Evolutionary conservation across 2,113 vertebrate genomes (phyloP), one percentile per base, ranked within the genome.

Genomic region (Glaucomys volans): DNA sequence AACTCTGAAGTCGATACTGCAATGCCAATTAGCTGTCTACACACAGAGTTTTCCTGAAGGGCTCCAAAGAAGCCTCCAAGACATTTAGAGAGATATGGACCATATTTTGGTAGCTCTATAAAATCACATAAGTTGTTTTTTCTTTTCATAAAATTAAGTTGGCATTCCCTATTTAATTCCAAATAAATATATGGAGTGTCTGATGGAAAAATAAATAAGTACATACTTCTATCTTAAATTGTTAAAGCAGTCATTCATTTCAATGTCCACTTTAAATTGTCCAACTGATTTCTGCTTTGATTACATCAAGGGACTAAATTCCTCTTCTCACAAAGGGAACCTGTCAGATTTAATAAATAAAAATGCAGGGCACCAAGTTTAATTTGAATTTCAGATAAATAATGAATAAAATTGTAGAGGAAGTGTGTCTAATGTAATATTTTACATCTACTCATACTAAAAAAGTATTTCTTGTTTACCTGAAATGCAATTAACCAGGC

Each of bases 21-120:
- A 72, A 44, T 94, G 35, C 20, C 96, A 93, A 69, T 93, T 62
- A 95, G 59, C 6, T 50, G 4, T n/a, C 71, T 95, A 28, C 67
- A 2, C 67, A 50, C 30, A 85, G 4, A 17, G 42, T 40, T 67
- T 95, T 44, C 52, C 47, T 81, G 72, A 87, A 93, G 35, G 40
- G 20, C 11, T 22, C 22, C 32, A 52, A 14, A 64, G 32, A 93
- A 81, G 6, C 28, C 57, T 82, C 64, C 35, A 32, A 17, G 75
- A 66, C 66, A 47, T 83, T 47, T 50, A 47, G 54, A 52, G 42
- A 47, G 18, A 59, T 37, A 62, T 59, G 64, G 69, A 82, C 81
- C 84, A 62, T 47, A 93, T 42, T 85, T 76, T 67, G 11, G 26
- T 44, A 89, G 26, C 90, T 94, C 59, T 88, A 76, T 57, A 57